Evolutionary conservation across 2,888 invertebrate genomes (phyloP).

Genomic region (Cepaea hortensis): DNA sequence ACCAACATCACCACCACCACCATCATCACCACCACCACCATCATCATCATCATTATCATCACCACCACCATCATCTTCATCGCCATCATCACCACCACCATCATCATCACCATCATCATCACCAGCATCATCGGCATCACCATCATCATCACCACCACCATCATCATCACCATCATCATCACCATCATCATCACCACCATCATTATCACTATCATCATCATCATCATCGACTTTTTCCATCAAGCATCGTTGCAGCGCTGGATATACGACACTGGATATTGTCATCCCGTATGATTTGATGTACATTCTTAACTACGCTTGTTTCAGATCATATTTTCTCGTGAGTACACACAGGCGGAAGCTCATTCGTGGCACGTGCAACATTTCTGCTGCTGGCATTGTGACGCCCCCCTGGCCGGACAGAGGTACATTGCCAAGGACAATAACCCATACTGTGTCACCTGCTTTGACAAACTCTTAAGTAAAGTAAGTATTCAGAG

Average conservation of each 20-base stretch:
- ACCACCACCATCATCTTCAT: background rate
- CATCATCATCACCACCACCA: too few relatives aligned
- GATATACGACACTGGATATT: too few relatives aligned
- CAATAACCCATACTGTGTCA: constrained; percentile 69
- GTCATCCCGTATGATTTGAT: too few relatives aligned
- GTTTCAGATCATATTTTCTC: constrained; percentile 67
- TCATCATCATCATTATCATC: too few relatives aligned
- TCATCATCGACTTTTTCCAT: too few relatives aligned
- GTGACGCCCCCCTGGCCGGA: constrained; percentile 68
- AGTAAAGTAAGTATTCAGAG: constrained; percentile 61
- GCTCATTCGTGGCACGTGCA: constrained; percentile 69
- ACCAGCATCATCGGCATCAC: too few relatives aligned
- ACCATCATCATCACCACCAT: too few relatives aligned
- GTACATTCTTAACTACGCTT: background rate
- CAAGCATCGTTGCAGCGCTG: too few relatives aligned
- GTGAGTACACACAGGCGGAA: constrained; percentile 71
- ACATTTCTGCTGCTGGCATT: constrained; percentile 71
- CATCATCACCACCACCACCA: background rate
- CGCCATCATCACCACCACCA: background rate
- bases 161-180: too few relatives aligned
- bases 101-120: background rate
- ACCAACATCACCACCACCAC: too few relatives aligned
- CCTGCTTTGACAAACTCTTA: constrained; percentile 67
- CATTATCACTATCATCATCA: too few relatives aligned
- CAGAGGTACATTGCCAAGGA: constrained; percentile 70